Evolutionary conservation across 1,140 invertebrate genomes (phyloP), one percentile per base, ranked within the genome.

Genomic region (Saccostrea echinata): DNA sequence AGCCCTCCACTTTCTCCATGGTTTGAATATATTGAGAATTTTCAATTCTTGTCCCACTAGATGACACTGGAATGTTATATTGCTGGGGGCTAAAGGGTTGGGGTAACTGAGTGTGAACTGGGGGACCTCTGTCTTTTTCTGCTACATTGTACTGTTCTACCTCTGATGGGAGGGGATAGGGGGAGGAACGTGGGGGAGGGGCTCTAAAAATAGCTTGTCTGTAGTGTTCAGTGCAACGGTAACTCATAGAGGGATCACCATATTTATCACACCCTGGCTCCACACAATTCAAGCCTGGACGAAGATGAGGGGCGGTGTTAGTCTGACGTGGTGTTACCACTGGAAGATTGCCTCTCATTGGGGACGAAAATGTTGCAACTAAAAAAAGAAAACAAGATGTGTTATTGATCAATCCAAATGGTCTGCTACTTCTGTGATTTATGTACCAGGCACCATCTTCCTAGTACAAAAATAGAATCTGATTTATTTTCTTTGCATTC

Each of bases 221-320:
- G 68, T 83, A 89, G 68, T 89, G 88, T 55, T 84, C 86, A 11
- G 88, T 87, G 83, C 88, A 89, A 16, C 88, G 35, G 86, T 43
- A 85, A 27, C 68, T n/a, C 88, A 89, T 89, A 27, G 83, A 87
- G 24, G 71, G 83, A 43, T 89, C 88, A 24, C 88, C 88, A 61
- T 83, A 89, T 85, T 85, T 89, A 71, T 89, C 88, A 55, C 88
- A 89, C 30, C 86, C 86, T 24, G 86, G 86, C 51, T 89, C 88
- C 16, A 89, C 27, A 80, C 88, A 89, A 30, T 71, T 89, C 21
- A 30, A 33, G 12, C 64, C 84, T 52, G 76, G 68, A 30, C 53
- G 16, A 8, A 82, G 35, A 82, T 82, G 35, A 9, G 81, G 35
- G 43, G 35, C 81, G 18, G 35, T 84, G 81, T 53, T 83, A 35